Evolutionary conservation across 2,888 invertebrate genomes (phyloP).

Genomic region (Leucoptera coffeella): DNA sequence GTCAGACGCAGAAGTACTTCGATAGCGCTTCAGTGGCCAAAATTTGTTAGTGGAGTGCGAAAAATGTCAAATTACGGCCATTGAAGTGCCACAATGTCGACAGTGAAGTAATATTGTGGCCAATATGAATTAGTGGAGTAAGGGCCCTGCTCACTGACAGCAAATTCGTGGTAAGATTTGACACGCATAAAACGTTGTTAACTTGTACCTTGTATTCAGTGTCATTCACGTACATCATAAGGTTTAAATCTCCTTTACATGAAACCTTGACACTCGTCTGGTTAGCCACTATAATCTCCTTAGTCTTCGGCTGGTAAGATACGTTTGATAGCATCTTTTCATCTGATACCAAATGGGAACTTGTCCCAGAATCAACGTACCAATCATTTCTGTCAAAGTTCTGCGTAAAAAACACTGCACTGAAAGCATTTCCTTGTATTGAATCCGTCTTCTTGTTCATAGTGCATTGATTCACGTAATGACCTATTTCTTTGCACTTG

Average conservation of each 20-base stretch:
- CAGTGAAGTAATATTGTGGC: too few relatives aligned
- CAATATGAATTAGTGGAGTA: too few relatives aligned
- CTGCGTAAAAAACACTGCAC: conserved; percentile 7
- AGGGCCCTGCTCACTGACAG: conserved; percentile 4
- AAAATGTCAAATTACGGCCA: too few relatives aligned
- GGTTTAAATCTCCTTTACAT: conserved; percentile 6
- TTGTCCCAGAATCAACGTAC: conserved; percentile 7
- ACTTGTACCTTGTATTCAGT: conserved; percentile 2
- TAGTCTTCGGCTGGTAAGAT: not conserved
- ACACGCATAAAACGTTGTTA: conserved; percentile 4
- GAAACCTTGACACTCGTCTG: conserved; percentile 2
- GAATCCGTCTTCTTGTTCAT: conserved; percentile 1
- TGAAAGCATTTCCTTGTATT: conserved; percentile 6
- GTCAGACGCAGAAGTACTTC: too few relatives aligned
- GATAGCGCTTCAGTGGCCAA: too few relatives aligned
- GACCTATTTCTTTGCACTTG: conserved; percentile 6
- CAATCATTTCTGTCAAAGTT: conserved; percentile 5
- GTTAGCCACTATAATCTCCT: conserved; percentile 6
- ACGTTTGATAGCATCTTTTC: conserved; percentile 4
- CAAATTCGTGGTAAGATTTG: conserved; percentile 3
- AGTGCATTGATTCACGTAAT: conserved; percentile 4
- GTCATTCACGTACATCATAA: conserved; percentile 4
- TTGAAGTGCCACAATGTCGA: too few relatives aligned
- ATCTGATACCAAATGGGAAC: conserved; percentile 7
- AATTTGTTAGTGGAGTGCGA: too few relatives aligned